phyloP scores from a whole-genome alignment of 2,888 invertebrate genomes.

The Pelosia muscerda region DNA sequence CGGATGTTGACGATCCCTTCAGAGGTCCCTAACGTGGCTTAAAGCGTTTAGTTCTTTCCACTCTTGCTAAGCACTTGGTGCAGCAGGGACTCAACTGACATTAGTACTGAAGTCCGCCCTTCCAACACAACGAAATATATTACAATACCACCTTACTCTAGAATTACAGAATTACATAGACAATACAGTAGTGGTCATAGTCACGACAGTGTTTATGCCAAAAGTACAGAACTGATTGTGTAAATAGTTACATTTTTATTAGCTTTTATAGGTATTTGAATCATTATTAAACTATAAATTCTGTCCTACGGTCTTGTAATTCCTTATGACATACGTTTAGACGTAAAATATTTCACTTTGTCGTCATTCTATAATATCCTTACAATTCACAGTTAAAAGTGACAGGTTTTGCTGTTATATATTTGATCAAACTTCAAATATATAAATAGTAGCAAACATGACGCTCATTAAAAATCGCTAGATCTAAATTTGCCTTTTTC shows the following conservation, averaged over 20 bases:
- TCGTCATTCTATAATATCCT: neutral
- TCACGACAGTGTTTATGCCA: constrained; percentile 40
- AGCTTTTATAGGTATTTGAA: constrained; percentile 40
- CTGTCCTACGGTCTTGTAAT: neutral
- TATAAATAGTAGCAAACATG: neutral
- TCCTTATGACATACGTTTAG: neutral
- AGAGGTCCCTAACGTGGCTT: no score
- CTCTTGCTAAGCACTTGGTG: no score
- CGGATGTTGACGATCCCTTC: no score
- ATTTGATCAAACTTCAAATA: neutral
- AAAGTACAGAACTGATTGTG: constrained; percentile 59
- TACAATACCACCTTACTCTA: neutral
- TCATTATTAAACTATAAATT: constrained; percentile 19
- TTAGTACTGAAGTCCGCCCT: neutral
- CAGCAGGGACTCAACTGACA: no score
- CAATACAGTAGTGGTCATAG: constrained; percentile 7
- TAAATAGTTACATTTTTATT: constrained; percentile 51
- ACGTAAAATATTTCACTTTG: neutral
- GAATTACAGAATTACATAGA: constrained; percentile 11
- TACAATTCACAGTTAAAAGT: neutral
- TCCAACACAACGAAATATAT: neutral
- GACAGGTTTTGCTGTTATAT: neutral
- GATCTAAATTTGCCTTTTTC: neutral
- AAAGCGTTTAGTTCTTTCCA: no score
- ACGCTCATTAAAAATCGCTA: neutral